Conservation (phyloP, 2,797 vertebrate genomes). For the Podargus strigoides region DNA sequence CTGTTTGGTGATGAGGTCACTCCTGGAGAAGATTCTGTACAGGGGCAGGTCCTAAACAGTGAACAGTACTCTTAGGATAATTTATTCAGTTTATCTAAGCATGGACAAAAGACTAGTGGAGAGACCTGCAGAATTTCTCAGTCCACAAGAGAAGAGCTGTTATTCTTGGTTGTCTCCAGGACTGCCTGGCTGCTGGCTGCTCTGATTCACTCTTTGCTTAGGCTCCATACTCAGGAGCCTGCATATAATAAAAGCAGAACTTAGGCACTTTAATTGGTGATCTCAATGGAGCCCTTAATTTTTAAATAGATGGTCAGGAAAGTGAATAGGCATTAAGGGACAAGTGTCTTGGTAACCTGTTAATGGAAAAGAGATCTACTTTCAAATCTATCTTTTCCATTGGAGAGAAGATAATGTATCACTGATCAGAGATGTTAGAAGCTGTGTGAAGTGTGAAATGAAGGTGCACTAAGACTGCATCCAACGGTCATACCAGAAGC, state of each 20-base stretch:
- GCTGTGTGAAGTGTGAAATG: not conserved
- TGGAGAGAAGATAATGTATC: not conserved
- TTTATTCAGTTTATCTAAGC: not conserved
- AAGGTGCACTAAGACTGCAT: not conserved
- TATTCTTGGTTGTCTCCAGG: not conserved
- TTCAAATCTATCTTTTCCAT: not conserved
- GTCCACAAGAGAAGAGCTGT: not conserved
- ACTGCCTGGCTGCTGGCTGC: not conserved
- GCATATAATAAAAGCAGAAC: not conserved
- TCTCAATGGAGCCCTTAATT: not conserved
- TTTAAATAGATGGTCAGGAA: slow-evolving; percentile 17
- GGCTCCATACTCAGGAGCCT: not conserved
- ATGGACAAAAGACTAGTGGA: not conserved
- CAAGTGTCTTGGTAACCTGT: not conserved
- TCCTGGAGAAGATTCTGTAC: not conserved
- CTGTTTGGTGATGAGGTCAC: not conserved
- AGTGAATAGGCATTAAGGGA: not conserved
- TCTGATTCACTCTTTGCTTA: not conserved
- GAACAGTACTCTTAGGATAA: not conserved
- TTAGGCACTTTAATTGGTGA: not conserved
- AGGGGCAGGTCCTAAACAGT: not conserved
- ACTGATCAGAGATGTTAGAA: not conserved
- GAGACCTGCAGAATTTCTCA: not conserved
- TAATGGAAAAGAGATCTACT: not conserved
- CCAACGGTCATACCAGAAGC: not conserved